A percentile compares a stretch with the other conserved stretches of the same genome.
Evolutionary conservation across 2,113 vertebrate species (phyloP).

Genomic region (Crocuta crocuta): DNA sequence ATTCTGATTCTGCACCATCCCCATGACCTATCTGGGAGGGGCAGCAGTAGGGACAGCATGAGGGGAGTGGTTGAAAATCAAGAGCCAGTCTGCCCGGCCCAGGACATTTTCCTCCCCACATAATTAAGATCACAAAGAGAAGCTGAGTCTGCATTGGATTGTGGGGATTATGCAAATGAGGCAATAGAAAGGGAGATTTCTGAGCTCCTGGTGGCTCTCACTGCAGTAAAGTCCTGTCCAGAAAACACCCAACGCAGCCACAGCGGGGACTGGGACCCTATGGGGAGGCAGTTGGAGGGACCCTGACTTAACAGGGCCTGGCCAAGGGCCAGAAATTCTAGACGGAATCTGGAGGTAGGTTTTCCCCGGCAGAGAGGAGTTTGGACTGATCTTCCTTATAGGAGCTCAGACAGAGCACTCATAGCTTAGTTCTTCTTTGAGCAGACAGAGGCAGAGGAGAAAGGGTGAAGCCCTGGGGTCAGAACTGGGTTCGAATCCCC

Average conservation of each 20-base stretch:
- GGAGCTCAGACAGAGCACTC: fast-evolving
- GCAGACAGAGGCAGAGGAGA: neutral
- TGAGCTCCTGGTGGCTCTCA: constrained; percentile 1
- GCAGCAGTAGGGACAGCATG: neutral
- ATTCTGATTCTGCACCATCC: neutral
- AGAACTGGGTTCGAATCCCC: neutral
- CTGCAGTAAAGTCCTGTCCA: constrained; percentile 31
- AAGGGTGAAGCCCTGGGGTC: neutral
- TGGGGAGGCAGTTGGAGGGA: neutral
- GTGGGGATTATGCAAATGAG: constrained; percentile 80
- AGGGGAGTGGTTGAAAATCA: constrained; percentile 57
- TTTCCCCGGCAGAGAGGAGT: neutral
- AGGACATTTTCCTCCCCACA: constrained; percentile 40
- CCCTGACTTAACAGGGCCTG: neutral
- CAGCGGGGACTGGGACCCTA: neutral
- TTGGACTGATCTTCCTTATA: fast-evolving
- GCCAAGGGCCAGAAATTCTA: neutral
- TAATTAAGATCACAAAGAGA: constrained; percentile 71
- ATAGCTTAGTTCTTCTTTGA: neutral
- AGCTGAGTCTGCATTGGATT: constrained; percentile 72
- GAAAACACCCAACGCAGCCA: neutral
- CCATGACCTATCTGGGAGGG: neutral
- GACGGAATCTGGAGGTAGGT: neutral
- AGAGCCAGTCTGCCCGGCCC: constrained; percentile 57
- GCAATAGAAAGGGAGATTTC: constrained; percentile 57